A percentile compares a stretch with the other conserved stretches of the same genome.
phyloP scores from a whole-genome alignment of 1,140 invertebrate species.

The Dendrolimus kikuchii region DNA sequence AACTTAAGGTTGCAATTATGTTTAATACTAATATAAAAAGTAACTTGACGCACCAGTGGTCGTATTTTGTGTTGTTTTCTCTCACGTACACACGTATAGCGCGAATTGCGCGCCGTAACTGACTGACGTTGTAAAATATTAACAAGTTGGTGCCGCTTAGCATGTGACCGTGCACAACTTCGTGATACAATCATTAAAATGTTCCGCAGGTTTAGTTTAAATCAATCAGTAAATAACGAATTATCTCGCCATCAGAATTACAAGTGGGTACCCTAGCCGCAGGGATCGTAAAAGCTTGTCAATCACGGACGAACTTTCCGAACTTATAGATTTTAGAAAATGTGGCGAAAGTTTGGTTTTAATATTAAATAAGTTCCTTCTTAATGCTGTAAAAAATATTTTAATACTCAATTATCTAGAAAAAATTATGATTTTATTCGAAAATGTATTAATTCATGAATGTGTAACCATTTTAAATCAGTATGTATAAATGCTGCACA shows the following conservation, averaged over 20 bases:
- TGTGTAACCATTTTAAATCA: too few relatives aligned
- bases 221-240: not conserved
- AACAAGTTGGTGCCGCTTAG: conserved; percentile 52
- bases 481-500: too few relatives aligned
- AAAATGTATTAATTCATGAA: too few relatives aligned
- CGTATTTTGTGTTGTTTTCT: conserved; percentile 23
- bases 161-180: conserved; percentile 58
- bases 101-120: conserved; percentile 45
- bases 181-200: conserved; percentile 46
- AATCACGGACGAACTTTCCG: too few relatives aligned
- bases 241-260: not conserved
- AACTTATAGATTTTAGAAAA: too few relatives aligned
- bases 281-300: too few relatives aligned
- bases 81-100: conserved; percentile 38
- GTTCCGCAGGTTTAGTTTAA: conserved; percentile 10
- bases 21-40: conserved; percentile 15
- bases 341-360: too few relatives aligned
- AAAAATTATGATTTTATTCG: too few relatives aligned
- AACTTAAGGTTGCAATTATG: conserved; percentile 14
- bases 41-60: conserved; percentile 40
- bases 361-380: too few relatives aligned
- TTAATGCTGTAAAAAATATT: too few relatives aligned
- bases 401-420: too few relatives aligned
- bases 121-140: conserved; percentile 33
- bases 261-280: not conserved